Evolutionary conservation across 2,113 vertebrate genomes (phyloP).

Genomic region (Anolis carolinensis): DNA sequence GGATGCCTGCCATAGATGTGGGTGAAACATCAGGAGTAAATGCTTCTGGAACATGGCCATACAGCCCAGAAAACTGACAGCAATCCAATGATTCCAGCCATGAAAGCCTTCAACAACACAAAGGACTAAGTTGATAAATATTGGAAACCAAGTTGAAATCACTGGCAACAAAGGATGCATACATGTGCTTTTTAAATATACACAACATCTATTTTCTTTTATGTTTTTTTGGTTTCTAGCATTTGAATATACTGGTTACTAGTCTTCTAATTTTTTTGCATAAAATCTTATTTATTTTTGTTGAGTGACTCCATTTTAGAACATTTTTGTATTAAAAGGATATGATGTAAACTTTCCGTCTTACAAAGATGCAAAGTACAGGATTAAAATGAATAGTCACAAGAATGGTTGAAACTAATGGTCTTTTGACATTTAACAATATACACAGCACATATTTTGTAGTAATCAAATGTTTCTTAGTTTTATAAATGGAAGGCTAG

Average conservation of each 20-base stretch:
- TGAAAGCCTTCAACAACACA: too few relatives aligned
- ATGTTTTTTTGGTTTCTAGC: background rate
- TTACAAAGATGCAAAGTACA: constrained; percentile 41
- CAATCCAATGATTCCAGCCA: too few relatives aligned
- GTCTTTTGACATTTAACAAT: constrained; percentile 49
- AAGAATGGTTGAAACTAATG: constrained; percentile 31
- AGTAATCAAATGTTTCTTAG: constrained; percentile 54
- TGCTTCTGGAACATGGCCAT: too few relatives aligned
- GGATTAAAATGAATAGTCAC: constrained; percentile 44
- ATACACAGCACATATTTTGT: constrained; percentile 13
- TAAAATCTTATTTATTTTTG: background rate
- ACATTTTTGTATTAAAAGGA: constrained; percentile 49
- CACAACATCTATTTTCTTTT: background rate
- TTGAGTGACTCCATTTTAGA: background rate
- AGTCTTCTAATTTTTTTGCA: background rate
- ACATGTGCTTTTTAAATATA: background rate
- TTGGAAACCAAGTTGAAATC: background rate
- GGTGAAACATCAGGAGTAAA: too few relatives aligned
- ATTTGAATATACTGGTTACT: background rate
- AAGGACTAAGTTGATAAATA: too few relatives aligned
- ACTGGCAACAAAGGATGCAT: background rate
- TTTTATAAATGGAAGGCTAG: background rate
- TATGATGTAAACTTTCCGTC: constrained; percentile 16
- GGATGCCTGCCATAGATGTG: too few relatives aligned
- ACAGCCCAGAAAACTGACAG: too few relatives aligned